Percentiles rank a stretch among this genome's conserved stretches.
These are phyloP conservation scores for Luidia sarsii DNA, from an alignment of 53 echinoderm and acorn worm species.

Conservation along the genomic window DNA sequence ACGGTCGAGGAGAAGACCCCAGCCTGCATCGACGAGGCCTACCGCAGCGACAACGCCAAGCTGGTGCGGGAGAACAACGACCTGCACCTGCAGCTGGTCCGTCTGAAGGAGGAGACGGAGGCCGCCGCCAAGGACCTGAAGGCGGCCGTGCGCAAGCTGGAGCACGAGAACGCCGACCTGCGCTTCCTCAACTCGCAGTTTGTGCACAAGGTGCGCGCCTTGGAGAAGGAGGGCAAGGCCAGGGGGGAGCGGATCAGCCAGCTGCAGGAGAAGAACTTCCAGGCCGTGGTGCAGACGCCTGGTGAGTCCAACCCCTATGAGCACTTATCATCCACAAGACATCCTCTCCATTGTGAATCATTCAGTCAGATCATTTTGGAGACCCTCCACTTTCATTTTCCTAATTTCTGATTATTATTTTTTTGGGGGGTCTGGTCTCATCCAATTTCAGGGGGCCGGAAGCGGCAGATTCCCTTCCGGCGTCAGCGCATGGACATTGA, in stretches of 20 bases:
- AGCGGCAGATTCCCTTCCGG: slow-evolving; percentile 91
- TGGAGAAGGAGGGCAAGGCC: slow-evolving; percentile 85
- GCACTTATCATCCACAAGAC: no score
- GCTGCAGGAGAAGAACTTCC: slow-evolving; percentile 96
- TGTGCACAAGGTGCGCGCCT: slow-evolving; percentile 89
- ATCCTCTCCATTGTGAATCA: no score
- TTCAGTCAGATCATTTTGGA: neutral
- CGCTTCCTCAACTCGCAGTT: slow-evolving; percentile 97
- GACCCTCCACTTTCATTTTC: neutral
- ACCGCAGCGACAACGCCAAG: slow-evolving; percentile 93
- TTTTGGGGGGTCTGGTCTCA: neutral
- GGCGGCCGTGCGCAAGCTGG: slow-evolving; percentile 77
- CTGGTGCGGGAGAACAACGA: slow-evolving; percentile 92
- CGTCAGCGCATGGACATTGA: slow-evolving; percentile 98
- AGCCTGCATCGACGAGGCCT: slow-evolving; percentile 88
- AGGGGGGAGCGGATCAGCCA: slow-evolving; percentile 84
- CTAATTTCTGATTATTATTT: neutral
- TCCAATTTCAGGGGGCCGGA: slow-evolving; percentile 90
- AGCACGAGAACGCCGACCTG: slow-evolving; percentile 96
- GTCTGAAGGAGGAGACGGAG: slow-evolving; percentile 81
- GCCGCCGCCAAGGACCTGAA: slow-evolving; percentile 79
- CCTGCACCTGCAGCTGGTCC: slow-evolving; percentile 84
- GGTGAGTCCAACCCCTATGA: slow-evolving; percentile 73
- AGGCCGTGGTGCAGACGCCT: slow-evolving; percentile 97
- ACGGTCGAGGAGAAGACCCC: slow-evolving; percentile 59